Evolutionary conservation across 2,888 invertebrate genomes (phyloP).

Genomic region (Petrolisthes cinctipes): DNA sequence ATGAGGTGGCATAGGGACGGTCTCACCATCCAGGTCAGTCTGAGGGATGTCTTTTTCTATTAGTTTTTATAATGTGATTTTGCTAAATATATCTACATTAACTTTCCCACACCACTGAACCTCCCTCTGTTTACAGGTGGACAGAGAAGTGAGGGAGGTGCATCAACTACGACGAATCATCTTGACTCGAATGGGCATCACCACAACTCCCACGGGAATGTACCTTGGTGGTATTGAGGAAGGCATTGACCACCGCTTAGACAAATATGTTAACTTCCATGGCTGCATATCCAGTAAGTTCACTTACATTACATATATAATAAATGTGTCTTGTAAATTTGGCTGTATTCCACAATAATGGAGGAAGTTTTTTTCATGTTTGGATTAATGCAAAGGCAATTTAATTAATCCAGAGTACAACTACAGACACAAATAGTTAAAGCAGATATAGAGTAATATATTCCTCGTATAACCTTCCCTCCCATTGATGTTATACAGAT

Average conservation of each 20-base stretch:
- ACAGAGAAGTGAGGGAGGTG: conserved; percentile 5
- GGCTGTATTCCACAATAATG: too few relatives aligned
- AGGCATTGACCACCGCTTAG: conserved; percentile 31
- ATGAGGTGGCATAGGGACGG: conserved; percentile 15
- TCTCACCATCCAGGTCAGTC: conserved; percentile 16
- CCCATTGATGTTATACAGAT: not conserved
- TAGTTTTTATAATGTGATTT: not conserved
- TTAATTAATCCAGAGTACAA: too few relatives aligned
- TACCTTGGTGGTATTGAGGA: conserved; percentile 42
- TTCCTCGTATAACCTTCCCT: too few relatives aligned
- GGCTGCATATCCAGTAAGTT: conserved; percentile 52
- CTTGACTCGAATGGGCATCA: not conserved
- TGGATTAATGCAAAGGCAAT: too few relatives aligned
- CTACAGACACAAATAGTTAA: too few relatives aligned
- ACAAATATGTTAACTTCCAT: conserved; percentile 32
- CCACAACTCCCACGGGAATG: conserved; percentile 20
- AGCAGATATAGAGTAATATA: too few relatives aligned
- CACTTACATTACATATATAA: too few relatives aligned
- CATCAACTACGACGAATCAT: not conserved
- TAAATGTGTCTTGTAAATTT: too few relatives aligned
- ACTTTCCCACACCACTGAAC: not conserved
- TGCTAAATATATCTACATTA: not conserved
- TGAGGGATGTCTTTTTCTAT: not conserved
- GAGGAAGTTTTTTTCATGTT: too few relatives aligned
- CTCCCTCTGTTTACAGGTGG: conserved; percentile 17